Evolutionary conservation across 2,797 vertebrate species (phyloP).

Genomic region (Xenops minutus): DNA sequence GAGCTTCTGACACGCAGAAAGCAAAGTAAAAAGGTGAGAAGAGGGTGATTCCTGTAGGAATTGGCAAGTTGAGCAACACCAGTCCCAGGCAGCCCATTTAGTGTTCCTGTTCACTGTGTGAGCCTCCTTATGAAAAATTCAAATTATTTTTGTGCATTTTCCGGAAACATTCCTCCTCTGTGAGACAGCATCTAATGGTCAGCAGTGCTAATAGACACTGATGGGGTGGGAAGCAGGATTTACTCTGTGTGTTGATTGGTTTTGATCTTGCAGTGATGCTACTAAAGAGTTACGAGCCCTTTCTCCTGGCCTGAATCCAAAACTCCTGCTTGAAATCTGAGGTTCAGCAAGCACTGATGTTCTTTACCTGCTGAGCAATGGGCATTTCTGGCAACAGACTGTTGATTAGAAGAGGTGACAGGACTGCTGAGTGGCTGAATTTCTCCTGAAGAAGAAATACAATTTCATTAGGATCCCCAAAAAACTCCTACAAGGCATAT

Average conservation of each 20-base stretch:
- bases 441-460: not conserved
- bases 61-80: not conserved
- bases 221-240: not conserved
- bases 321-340: not conserved
- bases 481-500: not conserved
- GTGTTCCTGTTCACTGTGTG: not conserved
- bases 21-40: not conserved
- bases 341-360: not conserved
- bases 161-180: not conserved
- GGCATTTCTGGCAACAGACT: not conserved
- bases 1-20: not conserved
- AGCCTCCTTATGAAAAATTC: not conserved
- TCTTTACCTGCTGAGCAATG: not conserved
- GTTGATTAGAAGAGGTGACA: not conserved
- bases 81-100: fast-evolving
- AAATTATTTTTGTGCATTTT: not conserved
- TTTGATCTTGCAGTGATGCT: not conserved
- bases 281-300: not conserved
- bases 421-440: not conserved
- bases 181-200: fast-evolving
- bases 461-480: not conserved
- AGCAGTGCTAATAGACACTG: not conserved
- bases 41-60: not conserved
- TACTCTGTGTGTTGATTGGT: not conserved
- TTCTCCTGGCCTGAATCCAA: not conserved